Conservation (phyloP, 2,113 vertebrate species). For the Prochilodus magdalenae region DNA sequence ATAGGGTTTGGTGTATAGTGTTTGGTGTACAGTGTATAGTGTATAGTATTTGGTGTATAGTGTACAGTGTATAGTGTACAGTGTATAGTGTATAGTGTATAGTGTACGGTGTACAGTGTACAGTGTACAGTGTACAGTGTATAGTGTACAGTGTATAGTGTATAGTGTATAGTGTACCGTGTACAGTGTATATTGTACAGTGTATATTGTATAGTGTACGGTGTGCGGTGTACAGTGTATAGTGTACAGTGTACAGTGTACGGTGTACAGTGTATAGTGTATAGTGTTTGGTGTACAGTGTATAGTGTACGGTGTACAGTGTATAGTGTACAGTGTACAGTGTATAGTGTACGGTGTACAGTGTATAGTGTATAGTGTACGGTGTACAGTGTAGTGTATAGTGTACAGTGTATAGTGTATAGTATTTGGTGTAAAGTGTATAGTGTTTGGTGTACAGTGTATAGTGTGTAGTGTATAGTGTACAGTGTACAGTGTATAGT, state of each 20-base stretch:
- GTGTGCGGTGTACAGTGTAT: not conserved
- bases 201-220: not conserved
- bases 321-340: no score
- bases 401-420: no score
- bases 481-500: not conserved
- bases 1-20: not conserved
- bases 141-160: no score
- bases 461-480: not conserved
- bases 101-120: not conserved
- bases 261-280: not conserved
- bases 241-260: not conserved
- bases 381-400: no score
- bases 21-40: no score
- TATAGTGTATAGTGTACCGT: no score
- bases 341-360: no score
- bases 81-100: not conserved
- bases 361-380: no score
- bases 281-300: not conserved
- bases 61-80: not conserved
- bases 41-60: not conserved
- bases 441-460: not conserved
- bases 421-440: not conserved
- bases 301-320: no score
- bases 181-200: not conserved
- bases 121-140: not conserved